Conservation (phyloP, 2,888 invertebrate species). For the Spodoptera littoralis region DNA sequence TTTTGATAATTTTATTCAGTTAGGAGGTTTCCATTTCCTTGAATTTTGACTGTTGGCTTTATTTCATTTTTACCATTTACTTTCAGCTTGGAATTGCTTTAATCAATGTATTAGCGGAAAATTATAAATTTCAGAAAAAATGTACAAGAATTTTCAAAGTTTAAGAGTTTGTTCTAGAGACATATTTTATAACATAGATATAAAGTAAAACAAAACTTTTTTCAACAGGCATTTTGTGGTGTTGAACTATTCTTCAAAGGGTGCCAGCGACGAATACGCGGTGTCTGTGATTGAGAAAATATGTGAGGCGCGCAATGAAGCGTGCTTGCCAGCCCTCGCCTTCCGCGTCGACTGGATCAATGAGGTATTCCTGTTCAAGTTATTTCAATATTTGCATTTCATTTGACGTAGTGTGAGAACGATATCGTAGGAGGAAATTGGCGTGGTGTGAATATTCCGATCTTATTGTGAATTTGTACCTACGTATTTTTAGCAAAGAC, state of each 20-base stretch:
- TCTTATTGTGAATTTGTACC: neutral
- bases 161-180: too few species aligned
- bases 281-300: conserved; percentile 63
- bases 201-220: neutral
- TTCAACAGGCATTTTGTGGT: conserved; percentile 46
- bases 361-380: conserved; percentile 55
- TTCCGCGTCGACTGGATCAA: conserved; percentile 53
- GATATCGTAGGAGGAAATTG: conserved; percentile 9
- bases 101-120: too few species aligned
- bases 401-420: conserved; percentile 16
- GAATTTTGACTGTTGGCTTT: too few species aligned
- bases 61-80: too few species aligned
- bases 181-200: too few species aligned
- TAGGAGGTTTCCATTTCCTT: too few species aligned
- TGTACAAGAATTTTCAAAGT: too few species aligned
- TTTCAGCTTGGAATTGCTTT: too few species aligned
- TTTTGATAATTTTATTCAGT: too few species aligned
- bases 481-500: conserved; percentile 2
- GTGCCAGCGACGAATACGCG: conserved; percentile 59
- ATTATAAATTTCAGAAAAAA: too few species aligned
- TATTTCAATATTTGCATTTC: conserved; percentile 54
- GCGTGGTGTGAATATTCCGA: neutral
- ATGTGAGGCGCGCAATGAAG: conserved; percentile 64
- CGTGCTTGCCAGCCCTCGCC: conserved; percentile 63
- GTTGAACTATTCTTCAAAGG: conserved; percentile 56